Evolutionary conservation across 1,140 invertebrate genomes (phyloP).

Genomic region (Ceratosolen fusciceps): DNA sequence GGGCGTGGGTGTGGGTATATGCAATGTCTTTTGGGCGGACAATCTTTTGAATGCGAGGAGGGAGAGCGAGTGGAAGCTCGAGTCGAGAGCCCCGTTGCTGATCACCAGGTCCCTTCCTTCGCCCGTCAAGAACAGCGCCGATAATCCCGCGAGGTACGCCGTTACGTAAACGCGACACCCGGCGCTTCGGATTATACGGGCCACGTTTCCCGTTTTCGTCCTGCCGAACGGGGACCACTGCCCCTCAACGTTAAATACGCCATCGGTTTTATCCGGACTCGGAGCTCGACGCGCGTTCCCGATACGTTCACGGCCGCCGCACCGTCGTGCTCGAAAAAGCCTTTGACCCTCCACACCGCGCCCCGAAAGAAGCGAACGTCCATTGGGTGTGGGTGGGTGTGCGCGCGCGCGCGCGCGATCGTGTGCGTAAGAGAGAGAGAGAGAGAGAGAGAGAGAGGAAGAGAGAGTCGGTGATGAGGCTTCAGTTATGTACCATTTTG

Average conservation of each 20-base stretch:
- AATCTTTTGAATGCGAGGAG: neutral
- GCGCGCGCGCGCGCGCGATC: too few species aligned
- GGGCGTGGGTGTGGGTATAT: neutral
- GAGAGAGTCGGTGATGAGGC: too few species aligned
- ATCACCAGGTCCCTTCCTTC: conserved; percentile 2
- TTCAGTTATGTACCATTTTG: neutral
- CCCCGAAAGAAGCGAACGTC: too few species aligned
- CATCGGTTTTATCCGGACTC: neutral
- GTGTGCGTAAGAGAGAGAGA: too few species aligned
- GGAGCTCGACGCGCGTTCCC: neutral
- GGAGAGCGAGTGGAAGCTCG: neutral
- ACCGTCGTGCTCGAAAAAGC: neutral
- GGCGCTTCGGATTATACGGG: neutral
- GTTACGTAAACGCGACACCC: neutral
- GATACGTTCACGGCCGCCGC: neutral
- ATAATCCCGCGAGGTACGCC: neutral
- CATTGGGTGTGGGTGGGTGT: neutral
- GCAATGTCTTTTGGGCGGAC: neutral
- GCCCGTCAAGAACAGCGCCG: neutral
- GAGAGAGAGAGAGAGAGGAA: too few species aligned
- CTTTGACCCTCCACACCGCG: too few species aligned
- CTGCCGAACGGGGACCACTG: neutral
- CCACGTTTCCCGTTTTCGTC: neutral
- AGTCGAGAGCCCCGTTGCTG: neutral
- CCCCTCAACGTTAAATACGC: neutral